Evolutionary conservation across 2,113 vertebrate species (phyloP).

Genomic region (Eudyptes chrysolophus): DNA sequence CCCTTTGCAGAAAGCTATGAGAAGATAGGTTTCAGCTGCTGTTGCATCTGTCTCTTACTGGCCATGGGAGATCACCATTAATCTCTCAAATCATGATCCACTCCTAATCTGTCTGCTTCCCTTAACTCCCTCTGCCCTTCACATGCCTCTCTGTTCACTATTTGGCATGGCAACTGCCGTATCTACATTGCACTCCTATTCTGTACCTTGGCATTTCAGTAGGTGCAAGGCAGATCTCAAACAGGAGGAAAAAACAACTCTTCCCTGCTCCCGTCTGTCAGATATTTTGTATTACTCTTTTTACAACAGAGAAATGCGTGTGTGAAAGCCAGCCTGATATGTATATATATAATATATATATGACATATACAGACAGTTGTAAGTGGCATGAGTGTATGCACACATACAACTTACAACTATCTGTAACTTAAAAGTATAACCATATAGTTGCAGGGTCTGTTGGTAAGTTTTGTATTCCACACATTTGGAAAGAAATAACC

Average conservation of each 20-base stretch:
- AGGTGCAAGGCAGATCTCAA: background rate
- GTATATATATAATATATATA: background rate
- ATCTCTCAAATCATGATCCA: background rate
- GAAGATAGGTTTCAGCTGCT: background rate
- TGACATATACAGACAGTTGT: background rate
- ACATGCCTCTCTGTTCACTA: background rate
- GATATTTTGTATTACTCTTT: background rate
- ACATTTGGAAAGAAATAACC: background rate
- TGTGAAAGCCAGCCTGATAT: background rate
- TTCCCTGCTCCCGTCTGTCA: background rate
- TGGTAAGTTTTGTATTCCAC: background rate
- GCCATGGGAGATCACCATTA: background rate
- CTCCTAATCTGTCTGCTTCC: background rate
- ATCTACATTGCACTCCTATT: background rate
- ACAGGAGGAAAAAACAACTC: background rate
- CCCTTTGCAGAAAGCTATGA: background rate
- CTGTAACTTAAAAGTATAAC: background rate
- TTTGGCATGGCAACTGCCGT: background rate
- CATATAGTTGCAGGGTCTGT: background rate
- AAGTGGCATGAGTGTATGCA: background rate
- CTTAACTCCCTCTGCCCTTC: background rate
- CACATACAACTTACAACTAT: background rate
- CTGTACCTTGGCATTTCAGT: background rate
- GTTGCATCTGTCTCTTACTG: background rate
- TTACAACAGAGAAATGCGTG: background rate